Evolutionary conservation across 2,797 vertebrate genomes (phyloP), one percentile per base, ranked within the genome.

Genomic region (Telmatherina bonti): DNA sequence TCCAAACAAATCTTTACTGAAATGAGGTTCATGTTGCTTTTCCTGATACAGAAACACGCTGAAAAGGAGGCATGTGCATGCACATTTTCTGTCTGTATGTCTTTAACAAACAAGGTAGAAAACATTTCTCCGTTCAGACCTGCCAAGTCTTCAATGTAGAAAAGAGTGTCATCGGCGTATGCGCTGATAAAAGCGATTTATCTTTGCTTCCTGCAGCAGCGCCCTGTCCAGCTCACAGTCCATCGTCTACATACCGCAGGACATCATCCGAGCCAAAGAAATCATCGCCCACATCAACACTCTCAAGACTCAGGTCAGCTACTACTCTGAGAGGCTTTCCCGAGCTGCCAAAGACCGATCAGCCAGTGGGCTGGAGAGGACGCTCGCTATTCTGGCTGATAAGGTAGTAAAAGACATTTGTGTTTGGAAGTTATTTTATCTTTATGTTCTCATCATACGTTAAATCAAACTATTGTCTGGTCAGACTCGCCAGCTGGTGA

Each of bases 271-370:
- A 77, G 98, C 98, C 88, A 98, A 98, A 94, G 98, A 99, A 93
- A 97, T 99, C 75, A 98, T 99, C 54, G 94, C 96, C 58, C 97
- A 99, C 84, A 96, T 99, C 92, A 99, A 97, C 91, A 99, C 97
- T 0, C 92, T 99, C 85, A 98, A 97, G 93, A 99, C 98, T 0
- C 98, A 99, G 94, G 98, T 99, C 90, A 96, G 96, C 92, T 99
- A 99, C 93, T 99, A 99, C 6, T 96, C 97, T 0, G 98, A 99
- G 89, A 94, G 98, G 52, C 96, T 99, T 36, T 98, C 97, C 3
- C 92, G 97, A 72, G 96, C 97, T 0, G 98, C 98, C 64, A 99
- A 97, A 91, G 98, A 99, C 27, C 95, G 95, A 76, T 99, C 97
- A 0, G 93, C 97, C 84, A 97, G 95, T 24, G 96, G 97, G 24